Conservation (phyloP, 2,113 vertebrate genomes). For the Colossoma macropomum region DNA sequence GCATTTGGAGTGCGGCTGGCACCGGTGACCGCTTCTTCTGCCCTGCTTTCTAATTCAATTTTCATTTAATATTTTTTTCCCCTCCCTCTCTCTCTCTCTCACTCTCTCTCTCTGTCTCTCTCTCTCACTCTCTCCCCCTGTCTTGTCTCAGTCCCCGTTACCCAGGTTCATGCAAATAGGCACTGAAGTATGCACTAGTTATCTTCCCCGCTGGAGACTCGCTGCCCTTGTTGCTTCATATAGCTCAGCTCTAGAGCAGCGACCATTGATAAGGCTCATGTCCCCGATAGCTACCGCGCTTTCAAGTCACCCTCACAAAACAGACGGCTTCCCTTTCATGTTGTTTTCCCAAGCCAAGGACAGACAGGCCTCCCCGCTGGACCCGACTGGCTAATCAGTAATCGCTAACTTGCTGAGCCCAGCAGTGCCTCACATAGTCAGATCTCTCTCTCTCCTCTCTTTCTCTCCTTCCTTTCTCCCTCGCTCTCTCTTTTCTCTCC, state of each 20-base stretch:
- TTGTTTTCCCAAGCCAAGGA: slow-evolving; percentile 89
- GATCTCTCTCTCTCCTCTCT: slow-evolving; percentile 47
- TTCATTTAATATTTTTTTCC: slow-evolving; percentile 43
- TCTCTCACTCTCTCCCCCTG: neutral
- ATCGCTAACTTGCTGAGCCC: slow-evolving; percentile 81
- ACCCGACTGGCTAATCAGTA: slow-evolving; percentile 88
- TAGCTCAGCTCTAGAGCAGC: slow-evolving; percentile 78
- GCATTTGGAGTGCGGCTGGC: slow-evolving; percentile 58
- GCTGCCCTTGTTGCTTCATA: slow-evolving; percentile 87
- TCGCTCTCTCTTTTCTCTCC: slow-evolving; percentile 37
- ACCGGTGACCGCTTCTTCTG: slow-evolving; percentile 30
- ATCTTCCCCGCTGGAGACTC: slow-evolving; percentile 77
- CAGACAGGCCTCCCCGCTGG: slow-evolving; percentile 79
- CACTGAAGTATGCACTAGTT: slow-evolving; percentile 71
- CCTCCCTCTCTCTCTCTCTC: neutral
- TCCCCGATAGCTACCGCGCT: slow-evolving; percentile 87
- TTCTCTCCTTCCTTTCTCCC: neutral
- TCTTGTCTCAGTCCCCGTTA: slow-evolving; percentile 54
- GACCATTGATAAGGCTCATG: slow-evolving; percentile 86
- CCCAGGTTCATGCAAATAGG: slow-evolving; percentile 66
- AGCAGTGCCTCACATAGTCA: slow-evolving; percentile 67
- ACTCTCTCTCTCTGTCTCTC: neutral
- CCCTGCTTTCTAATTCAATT: slow-evolving; percentile 42
- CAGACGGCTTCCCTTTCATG: slow-evolving; percentile 87
- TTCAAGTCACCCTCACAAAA: slow-evolving; percentile 87